Conservation (phyloP, 2,113 vertebrate genomes). For the Cricetomys ansorgei region DNA sequence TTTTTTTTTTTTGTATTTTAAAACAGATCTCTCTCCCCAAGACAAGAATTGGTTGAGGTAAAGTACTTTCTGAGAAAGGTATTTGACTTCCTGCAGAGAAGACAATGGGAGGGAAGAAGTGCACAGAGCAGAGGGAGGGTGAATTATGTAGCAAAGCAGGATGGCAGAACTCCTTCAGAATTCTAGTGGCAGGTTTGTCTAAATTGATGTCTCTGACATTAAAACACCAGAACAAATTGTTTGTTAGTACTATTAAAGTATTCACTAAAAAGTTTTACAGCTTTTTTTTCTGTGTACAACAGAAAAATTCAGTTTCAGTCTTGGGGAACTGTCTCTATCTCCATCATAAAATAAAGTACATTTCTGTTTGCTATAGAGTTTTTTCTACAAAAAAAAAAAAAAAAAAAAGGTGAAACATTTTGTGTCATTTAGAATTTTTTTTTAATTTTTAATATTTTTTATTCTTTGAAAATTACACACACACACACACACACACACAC, state of each 20-base stretch:
- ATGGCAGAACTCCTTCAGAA: neutral
- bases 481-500: neutral
- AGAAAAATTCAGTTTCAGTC: neutral
- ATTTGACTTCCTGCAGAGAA: constrained; percentile 60
- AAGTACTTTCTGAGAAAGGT: constrained; percentile 48
- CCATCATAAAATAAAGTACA: neutral
- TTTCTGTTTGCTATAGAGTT: neutral
- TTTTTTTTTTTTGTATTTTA: constrained; percentile 3
- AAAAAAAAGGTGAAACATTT: neutral
- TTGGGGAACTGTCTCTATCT: constrained; percentile 11
- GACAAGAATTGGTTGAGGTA: neutral
- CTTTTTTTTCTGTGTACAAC: neutral
- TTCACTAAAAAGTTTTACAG: neutral
- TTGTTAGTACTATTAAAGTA: constrained; percentile 31
- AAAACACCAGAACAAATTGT: neutral
- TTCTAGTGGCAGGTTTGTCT: neutral
- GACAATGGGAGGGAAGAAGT: neutral
- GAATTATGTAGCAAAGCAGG: neutral
- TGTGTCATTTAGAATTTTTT: neutral
- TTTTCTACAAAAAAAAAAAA: neutral
- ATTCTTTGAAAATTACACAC: neutral
- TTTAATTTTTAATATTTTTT: neutral
- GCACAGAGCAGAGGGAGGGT: neutral
- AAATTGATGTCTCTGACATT: constrained; percentile 29
- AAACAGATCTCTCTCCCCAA: constrained; percentile 35